Base-by-base conservation (phyloP, 2,888 invertebrate genomes). In the Miltochrista miniata region DNA sequence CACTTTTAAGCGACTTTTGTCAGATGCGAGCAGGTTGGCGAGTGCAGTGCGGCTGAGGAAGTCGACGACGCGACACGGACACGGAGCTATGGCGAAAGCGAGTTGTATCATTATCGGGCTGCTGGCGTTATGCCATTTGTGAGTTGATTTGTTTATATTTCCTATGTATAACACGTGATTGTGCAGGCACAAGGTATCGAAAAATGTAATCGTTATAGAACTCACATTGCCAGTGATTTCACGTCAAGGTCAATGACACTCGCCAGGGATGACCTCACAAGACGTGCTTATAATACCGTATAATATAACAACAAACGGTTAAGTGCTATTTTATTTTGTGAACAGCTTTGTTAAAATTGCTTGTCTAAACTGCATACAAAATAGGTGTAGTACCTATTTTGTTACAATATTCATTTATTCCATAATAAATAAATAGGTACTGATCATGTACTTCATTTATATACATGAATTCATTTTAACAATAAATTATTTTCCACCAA, bases 51-150 rank as follows among this genome's bases (percentile, higher is more conserved):
- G 70, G 51, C 64, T 59, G 31, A 56, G 72, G 61, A 64, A 59
- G 68, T 74, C 79, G 74, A 52, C 71, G 64, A 52, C 57, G 73
- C 61, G 54, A 65, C 74, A 81, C 82, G 81, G 54, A 65, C 74
- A 81, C 82, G 81, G 44, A 71, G 70, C 58, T 44, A 89, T 88
- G 87, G 79, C 79, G 65, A 87, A 85, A 82, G 71, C 77, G 56
- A 59, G 48, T 50, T 74, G 64, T 66, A 69, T 75, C 38, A 56
- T 81, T 71, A 74, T 90, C 74, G 79, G 73, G 56, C 64, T 85
- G 48, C 72, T 88, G 61, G 84, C 85, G 54, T 65, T 88, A 48
- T 77, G 80, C 74, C 83, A 85, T 51, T 73, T 74, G 90, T 90
- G 64, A 90, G 90, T 87, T 49, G 62, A 45, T 60, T 70, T 73